Conservation (phyloP, 2,888 invertebrate species). For the Brachypalpus laphriformis region DNA sequence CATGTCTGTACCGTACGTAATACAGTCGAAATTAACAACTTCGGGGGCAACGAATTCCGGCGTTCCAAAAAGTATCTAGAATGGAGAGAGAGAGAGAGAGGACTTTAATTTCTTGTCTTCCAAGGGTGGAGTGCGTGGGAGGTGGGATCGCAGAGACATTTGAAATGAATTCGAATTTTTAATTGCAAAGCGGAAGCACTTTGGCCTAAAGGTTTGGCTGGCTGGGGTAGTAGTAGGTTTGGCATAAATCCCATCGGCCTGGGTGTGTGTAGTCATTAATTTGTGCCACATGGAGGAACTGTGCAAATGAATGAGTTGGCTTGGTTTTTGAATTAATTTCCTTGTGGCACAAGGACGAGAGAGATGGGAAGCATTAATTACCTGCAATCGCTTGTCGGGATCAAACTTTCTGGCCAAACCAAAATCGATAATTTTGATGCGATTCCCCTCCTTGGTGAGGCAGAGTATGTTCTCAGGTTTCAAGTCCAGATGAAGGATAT, state of each 20-base stretch:
- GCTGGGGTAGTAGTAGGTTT: background rate
- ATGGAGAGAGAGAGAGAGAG: conserved; percentile 6
- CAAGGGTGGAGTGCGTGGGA: background rate
- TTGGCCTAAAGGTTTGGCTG: background rate
- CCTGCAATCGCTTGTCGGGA: conserved; percentile 94
- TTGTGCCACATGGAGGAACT: conserved; percentile 32
- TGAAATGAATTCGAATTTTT: conserved; percentile 23
- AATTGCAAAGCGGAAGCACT: conserved; percentile 23
- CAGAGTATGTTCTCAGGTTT: conserved; percentile 99
- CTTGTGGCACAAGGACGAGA: background rate
- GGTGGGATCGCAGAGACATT: background rate
- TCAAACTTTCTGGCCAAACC: conserved; percentile 97
- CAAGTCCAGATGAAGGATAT: conserved; percentile 97
- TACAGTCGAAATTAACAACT: conserved; percentile 98
- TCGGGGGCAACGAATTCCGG: conserved; percentile 99
- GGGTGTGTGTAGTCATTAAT: conserved; percentile 41
- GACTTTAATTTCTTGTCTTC: conserved; percentile 20
- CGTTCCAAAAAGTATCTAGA: conserved; percentile 94
- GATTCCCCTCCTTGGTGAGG: conserved; percentile 96
- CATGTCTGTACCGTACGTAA: conserved; percentile 98
- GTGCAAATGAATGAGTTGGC: conserved; percentile 48
- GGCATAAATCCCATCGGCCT: conserved; percentile 13
- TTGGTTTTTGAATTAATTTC: conserved; percentile 31
- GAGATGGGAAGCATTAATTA: conserved; percentile 70
- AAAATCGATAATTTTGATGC: conserved; percentile 99